Conservation (phyloP, 2,888 invertebrate species). For the Athrips mouffetella region DNA sequence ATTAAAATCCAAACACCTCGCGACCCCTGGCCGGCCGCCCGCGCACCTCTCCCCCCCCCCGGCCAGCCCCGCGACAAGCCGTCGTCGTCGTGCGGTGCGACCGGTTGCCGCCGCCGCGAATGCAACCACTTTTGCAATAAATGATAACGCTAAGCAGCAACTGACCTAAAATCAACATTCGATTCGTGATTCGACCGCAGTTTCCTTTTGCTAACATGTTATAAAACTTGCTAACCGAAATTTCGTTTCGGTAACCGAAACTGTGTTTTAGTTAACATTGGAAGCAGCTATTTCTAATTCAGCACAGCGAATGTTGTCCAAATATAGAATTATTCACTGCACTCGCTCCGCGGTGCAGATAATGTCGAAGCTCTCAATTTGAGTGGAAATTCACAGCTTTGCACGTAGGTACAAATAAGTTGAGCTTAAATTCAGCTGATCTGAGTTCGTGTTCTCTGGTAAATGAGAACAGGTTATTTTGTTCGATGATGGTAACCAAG, state of each 20-base stretch:
- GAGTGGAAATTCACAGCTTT: conserved; percentile 14
- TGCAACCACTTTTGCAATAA: conserved; percentile 16
- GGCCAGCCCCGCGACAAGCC: background rate
- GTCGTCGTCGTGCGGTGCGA: background rate
- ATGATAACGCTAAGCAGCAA: conserved; percentile 5
- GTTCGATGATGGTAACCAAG: background rate
- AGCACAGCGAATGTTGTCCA: conserved; percentile 41
- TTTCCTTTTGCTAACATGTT: background rate
- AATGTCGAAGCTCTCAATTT: conserved; percentile 31
- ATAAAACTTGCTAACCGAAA: background rate
- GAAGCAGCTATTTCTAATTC: conserved; percentile 38
- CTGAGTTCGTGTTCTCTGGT: background rate
- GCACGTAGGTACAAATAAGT: background rate
- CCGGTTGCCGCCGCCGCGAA: conserved; percentile 9
- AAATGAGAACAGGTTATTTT: background rate
- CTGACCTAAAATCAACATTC: conserved; percentile 4
- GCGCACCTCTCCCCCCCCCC: background rate
- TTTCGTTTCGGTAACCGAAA: conserved; percentile 7
- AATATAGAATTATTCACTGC: conserved; percentile 48
- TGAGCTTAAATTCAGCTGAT: background rate
- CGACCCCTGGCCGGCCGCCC: conserved; percentile 32
- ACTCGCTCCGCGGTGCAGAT: conserved; percentile 29
- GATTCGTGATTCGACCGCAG: background rate
- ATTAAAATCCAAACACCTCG: conserved; percentile 60
- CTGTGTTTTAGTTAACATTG: conserved; percentile 30